Evolutionary conservation across 2,888 invertebrate genomes (phyloP), one percentile per base, ranked within the genome.

Genomic region (Cryptophagus acutangulus): DNA sequence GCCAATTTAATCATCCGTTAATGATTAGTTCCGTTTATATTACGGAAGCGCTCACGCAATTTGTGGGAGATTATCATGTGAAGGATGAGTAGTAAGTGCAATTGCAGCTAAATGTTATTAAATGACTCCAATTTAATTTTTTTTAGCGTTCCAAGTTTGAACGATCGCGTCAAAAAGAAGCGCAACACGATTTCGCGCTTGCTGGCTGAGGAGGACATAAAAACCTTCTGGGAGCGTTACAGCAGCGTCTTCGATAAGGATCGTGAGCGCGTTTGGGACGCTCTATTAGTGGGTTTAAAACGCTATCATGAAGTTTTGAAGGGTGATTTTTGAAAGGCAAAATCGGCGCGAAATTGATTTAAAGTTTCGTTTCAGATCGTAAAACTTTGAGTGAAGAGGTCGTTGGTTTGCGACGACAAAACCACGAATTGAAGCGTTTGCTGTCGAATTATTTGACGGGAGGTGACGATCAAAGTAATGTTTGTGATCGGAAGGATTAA

Each of bases 231-330:
- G 88, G 61, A 69, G 4, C 74, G 77, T 46, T 87, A 82, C 66
- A 71, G 72, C 43, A 70, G 72, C 25, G 64, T 79, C 4, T 81
- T 84, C 52, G 71, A 81, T 0, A 49, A 69, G 1, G 75, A 81
- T 30, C 81, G 79, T 48, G 76, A 81, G 51, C 75, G 76, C 41
- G 67, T 87, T 26, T 89, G 88, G 88, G 81, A 82, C 52, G 79
- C 77, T 2, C 58, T 85, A 26, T 62, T 79, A 3, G 67, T 74
- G 13, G 83, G 81, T 2, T 67, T 85, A 14, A 75, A 76, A 41
- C 78, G 78, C 58, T 85, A 84, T 65, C 72, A 80, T 46, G 71
- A 73, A 17, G 73, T 81, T 48, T 67, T 84, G 46, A 79, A 80
- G 73, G 77, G 80, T 79, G 29, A n/a, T 6, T 20, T 20, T 6